Base-by-base conservation (phyloP, 2,888 invertebrate genomes). In the Galeruca laticollis region DNA sequence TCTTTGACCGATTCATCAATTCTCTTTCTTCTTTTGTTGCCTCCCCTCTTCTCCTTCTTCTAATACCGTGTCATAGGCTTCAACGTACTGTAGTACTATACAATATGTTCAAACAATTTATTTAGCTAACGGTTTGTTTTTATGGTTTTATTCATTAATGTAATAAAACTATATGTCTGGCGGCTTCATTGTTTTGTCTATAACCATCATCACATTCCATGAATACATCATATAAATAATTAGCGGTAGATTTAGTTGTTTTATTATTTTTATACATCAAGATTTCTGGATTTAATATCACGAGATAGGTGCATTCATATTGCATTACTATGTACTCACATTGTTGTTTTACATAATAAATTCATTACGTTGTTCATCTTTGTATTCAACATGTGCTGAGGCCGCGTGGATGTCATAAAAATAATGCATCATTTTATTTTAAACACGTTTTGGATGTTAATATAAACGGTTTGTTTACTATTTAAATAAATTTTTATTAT, bases 321-420 rank as follows among this genome's bases (percentile, higher is more conserved):
- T 43, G 63, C 63, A 70, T 70, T 70, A 59, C 37, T 72, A 67
- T 5, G 26, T 26, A 26, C 66, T 67, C 66, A 60, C 61, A 70
- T 68, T 69, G 71, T 69, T 35, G 63, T 59, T 72, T 72, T 67
- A 72, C 68, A 72, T 72, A 70, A 70, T 68, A 60, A 70, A 72
- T 72, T 71, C 71, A 71, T 69, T 64, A 69, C 68, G 61, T 49
- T 61, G 40, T 49, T 64, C 63, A 15, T 61, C 54, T 74, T 72
- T 66, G 69, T 68, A 74, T 74, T 60, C 72, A 71, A 68, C 71
- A 71, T 71, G 72, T 72, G 69, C 69, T 62, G 43, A 43, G 31
- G 63, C 69, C 75, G 71, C 73, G 75, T 72, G 75, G 72, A 72
- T 69, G 63, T 21, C 73, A 73, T 73, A 72, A 72, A 73, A 71